Base-by-base conservation (phyloP, 2,888 invertebrate genomes). In the Diadromus collaris region DNA sequence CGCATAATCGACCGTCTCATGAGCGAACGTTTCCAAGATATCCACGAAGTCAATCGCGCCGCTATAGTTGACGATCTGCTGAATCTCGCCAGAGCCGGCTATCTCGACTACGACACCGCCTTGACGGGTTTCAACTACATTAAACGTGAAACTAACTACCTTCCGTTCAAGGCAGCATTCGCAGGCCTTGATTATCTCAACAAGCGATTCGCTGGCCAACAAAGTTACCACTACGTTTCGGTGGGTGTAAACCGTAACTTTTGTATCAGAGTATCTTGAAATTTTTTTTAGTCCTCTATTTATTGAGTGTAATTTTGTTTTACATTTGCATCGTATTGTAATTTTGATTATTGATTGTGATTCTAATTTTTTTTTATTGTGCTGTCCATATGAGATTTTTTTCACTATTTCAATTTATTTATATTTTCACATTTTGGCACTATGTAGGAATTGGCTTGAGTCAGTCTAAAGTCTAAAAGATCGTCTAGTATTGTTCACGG, bases 31-130 rank as follows among this genome's bases (percentile, higher is more conserved):
- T 91, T 91, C 77, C 82, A 86, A 3, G 83, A 85, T 0, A 95
- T 96, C 81, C 93, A 94, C 75, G 92, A 93, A 67, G 89, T 92
- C 10, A 95, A 95, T 86, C 92, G 96, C 79, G 95, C 95, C 0
- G 94, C 95, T 88, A 92, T 96, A 71, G 91, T 96, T 2, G 95
- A 95, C 84, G 96, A 96, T 88, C 90, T 94, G 4, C 91, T 94
- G 78, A 91, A 92, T 67, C 89, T 94, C 7, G 94, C 94, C 0
- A 91, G 94, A 86, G 92, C 93, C 16, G 92, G 91, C 4, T 85
- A 91, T 2, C 78, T 93, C 27, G 80, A 91, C 4, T 94, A 95
- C 85, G 88, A 89, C 1, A 87, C 90, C 32, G 92, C 93, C 0
- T 90, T 95, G 10, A 93, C 93, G 74, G 92, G 95, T 6, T 88